Evolutionary conservation across 2,113 vertebrate species (phyloP).

Genomic region (Emydocephalus ijimae): DNA sequence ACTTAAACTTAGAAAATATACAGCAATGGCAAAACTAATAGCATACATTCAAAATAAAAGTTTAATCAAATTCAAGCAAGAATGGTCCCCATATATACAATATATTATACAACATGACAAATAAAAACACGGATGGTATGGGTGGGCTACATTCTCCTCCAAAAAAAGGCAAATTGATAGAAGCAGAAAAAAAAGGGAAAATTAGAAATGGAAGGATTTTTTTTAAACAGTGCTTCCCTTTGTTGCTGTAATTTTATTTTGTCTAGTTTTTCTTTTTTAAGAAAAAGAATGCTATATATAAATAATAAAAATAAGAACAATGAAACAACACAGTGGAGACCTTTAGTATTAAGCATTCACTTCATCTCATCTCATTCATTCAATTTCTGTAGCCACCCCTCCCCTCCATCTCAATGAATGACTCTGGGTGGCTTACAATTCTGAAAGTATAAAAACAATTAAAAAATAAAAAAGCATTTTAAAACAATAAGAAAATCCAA

Average conservation of each 20-base stretch:
- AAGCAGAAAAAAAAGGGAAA: not conserved
- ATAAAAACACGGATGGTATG: not conserved
- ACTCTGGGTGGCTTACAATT: not conserved
- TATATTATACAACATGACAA: not conserved
- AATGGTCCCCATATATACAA: not conserved
- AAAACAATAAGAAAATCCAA: not conserved
- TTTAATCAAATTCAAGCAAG: not conserved
- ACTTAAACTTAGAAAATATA: not conserved
- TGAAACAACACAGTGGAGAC: not conserved
- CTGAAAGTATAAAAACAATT: not conserved
- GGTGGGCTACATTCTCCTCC: not conserved
- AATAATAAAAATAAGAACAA: not conserved
- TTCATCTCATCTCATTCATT: not conserved
- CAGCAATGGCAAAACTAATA: not conserved
- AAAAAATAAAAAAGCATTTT: not conserved
- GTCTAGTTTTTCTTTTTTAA: not conserved
- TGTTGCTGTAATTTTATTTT: not conserved
- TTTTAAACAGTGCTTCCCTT: not conserved
- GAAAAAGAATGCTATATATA: not conserved
- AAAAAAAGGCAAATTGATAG: not conserved
- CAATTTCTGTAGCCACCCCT: not conserved
- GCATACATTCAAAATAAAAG: not conserved
- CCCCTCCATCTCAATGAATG: not conserved
- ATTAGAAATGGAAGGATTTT: not conserved
- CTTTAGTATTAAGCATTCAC: not conserved